Evolutionary conservation across 1,140 invertebrate species (phyloP).

Genomic region (Temnothorax curvispinosus): DNA sequence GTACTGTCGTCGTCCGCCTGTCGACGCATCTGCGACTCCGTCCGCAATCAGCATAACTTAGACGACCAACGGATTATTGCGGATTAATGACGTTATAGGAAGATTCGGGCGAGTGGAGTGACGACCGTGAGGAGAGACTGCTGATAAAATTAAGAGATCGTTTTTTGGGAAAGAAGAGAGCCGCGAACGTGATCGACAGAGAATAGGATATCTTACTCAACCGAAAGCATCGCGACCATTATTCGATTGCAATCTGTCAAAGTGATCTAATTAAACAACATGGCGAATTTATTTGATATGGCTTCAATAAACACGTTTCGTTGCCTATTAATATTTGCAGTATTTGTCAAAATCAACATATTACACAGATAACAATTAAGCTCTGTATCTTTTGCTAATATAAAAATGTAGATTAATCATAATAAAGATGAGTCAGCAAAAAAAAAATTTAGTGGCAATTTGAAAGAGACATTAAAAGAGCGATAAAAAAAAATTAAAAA

Average conservation of each 20-base stretch:
- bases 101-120: conserved; percentile 64
- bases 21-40: conserved; percentile 58
- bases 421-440: background rate
- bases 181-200: background rate
- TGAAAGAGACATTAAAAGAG: no score
- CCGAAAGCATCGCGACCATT: background rate
- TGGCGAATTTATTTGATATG: background rate
- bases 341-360: background rate
- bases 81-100: conserved; percentile 70
- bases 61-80: conserved; percentile 69
- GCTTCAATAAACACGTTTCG: background rate
- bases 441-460: no score
- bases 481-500: background rate
- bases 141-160: background rate
- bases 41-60: conserved; percentile 75
- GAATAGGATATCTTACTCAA: background rate
- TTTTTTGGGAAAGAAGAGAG: background rate
- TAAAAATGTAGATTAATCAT: background rate
- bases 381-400: no score
- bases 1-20: conserved; percentile 27
- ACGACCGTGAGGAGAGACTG: conserved; percentile 13
- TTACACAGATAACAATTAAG: background rate
- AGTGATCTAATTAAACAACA: background rate
- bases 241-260: background rate
- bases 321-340: background rate